Percentiles rank a stretch among this genome's conserved stretches.
Conservation (phyloP, 2,113 vertebrate species). For the Syrrhaptes paradoxus region DNA sequence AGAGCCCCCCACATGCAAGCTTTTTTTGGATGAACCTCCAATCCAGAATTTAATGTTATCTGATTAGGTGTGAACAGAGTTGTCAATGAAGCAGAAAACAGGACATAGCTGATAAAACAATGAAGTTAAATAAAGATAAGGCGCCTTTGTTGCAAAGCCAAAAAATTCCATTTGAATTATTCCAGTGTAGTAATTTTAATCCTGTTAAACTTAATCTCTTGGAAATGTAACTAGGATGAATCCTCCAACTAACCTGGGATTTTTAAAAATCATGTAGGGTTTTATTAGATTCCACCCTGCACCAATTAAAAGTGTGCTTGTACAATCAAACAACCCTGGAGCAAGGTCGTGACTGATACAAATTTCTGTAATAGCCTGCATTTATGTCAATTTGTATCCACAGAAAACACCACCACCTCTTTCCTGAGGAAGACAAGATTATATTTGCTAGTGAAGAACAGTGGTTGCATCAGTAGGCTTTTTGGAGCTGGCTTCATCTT, state of each 20-base stretch:
- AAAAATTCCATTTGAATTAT: constrained; percentile 37
- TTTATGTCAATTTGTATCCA: background rate
- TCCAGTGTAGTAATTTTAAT: constrained; percentile 7
- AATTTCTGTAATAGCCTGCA: background rate
- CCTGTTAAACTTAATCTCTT: background rate
- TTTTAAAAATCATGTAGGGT: background rate
- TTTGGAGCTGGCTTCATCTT: background rate
- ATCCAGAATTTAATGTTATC: constrained; percentile 44
- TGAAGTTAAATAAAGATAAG: constrained; percentile 52
- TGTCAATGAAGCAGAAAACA: constrained; percentile 69
- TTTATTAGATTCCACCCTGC: background rate
- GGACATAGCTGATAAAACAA: constrained; percentile 70
- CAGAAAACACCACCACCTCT: background rate
- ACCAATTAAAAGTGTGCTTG: background rate
- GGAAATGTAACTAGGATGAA: background rate
- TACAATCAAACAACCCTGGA: background rate
- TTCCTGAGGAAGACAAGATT: background rate
- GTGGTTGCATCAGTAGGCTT: background rate
- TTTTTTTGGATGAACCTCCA: constrained; percentile 47
- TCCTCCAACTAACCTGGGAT: background rate
- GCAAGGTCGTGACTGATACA: background rate
- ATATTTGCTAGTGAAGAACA: background rate
- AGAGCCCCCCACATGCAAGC: background rate
- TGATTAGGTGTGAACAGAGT: constrained; percentile 67
- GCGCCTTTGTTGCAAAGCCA: constrained; percentile 16